A percentile compares a stretch with the other conserved stretches of the same genome.
Conservation (phyloP, 2,888 invertebrate genomes). For the Drosophila peninsularis region DNA sequence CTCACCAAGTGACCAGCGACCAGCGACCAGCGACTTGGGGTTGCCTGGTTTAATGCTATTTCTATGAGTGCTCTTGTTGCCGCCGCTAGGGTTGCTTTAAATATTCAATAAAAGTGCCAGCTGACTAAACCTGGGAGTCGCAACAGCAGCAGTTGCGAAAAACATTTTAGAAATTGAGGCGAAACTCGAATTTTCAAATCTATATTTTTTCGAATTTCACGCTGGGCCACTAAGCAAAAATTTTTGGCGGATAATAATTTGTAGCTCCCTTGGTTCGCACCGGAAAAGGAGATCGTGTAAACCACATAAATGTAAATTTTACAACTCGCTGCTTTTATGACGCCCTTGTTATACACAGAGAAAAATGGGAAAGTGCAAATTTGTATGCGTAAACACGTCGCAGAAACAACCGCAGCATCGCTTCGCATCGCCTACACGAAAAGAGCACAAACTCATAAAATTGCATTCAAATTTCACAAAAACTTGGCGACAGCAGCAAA, state of each 20-base stretch:
- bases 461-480: constrained; percentile 61
- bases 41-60: constrained; percentile 18
- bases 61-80: constrained; percentile 17
- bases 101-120: constrained; percentile 19
- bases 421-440: constrained; percentile 22
- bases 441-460: constrained; percentile 49
- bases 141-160: constrained; percentile 22
- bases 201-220: constrained; percentile 20
- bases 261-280: constrained; percentile 19
- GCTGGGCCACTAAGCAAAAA: constrained; percentile 10
- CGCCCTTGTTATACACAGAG: constrained; percentile 18
- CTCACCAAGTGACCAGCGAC: constrained; percentile 59
- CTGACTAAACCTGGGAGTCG: background rate
- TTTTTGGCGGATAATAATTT: constrained; percentile 40
- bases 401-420: constrained; percentile 52
- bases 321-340: constrained; percentile 43
- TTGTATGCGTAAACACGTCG: constrained; percentile 70
- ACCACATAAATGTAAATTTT: constrained; percentile 58
- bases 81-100: constrained; percentile 32
- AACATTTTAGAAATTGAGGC: constrained; percentile 25
- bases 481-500: constrained; percentile 19
- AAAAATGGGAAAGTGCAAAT: constrained; percentile 38
- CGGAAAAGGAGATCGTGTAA: constrained; percentile 34
- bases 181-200: constrained; percentile 23
- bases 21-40: constrained; percentile 58